These are phyloP conservation scores for Paratrypauchen microcephalus DNA, from an alignment of 2,797 vertebrate species.

Conservation along the genomic window DNA sequence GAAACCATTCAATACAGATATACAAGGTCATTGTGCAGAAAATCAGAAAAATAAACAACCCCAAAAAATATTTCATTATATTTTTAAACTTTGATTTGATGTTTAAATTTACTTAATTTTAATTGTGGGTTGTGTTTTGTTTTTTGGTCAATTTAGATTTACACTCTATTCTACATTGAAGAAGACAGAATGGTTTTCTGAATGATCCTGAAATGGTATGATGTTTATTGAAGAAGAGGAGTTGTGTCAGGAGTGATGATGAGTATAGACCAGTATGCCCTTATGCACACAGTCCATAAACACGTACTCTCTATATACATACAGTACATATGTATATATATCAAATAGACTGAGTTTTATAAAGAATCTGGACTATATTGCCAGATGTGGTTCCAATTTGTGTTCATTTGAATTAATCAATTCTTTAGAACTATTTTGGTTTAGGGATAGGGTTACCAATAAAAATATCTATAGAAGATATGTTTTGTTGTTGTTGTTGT, in stretches of 20 bases:
- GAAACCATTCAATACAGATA: neutral
- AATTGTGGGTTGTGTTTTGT: constrained; percentile 17
- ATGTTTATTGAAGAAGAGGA: constrained; percentile 42
- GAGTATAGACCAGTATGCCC: constrained; percentile 72
- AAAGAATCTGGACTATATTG: constrained; percentile 71
- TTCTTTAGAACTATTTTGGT: constrained; percentile 50
- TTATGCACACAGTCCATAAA: constrained; percentile 60
- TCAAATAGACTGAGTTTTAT: constrained; percentile 83
- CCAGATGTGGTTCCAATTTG: constrained; percentile 63
- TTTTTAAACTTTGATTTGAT: constrained; percentile 55
- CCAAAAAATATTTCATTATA: constrained; percentile 64
- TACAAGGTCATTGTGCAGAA: neutral
- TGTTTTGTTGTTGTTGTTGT: constrained; percentile 31
- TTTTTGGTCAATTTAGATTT: constrained; percentile 57
- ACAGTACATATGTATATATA: constrained; percentile 75
- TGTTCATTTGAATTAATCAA: constrained; percentile 46
- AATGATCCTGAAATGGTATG: constrained; percentile 66
- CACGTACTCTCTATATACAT: constrained; percentile 78
- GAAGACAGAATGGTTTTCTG: constrained; percentile 73
- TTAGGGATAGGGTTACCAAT: too few species aligned
- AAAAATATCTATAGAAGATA: constrained; percentile 80
- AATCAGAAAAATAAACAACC: constrained; percentile 4
- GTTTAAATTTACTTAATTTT: constrained; percentile 47
- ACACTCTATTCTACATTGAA: constrained; percentile 81
- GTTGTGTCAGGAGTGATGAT: constrained; percentile 58